These are phyloP conservation scores for Montipora sp. DNA, from an alignment of 64 coral and sea anemone genomes.

Conservation along the genomic window DNA sequence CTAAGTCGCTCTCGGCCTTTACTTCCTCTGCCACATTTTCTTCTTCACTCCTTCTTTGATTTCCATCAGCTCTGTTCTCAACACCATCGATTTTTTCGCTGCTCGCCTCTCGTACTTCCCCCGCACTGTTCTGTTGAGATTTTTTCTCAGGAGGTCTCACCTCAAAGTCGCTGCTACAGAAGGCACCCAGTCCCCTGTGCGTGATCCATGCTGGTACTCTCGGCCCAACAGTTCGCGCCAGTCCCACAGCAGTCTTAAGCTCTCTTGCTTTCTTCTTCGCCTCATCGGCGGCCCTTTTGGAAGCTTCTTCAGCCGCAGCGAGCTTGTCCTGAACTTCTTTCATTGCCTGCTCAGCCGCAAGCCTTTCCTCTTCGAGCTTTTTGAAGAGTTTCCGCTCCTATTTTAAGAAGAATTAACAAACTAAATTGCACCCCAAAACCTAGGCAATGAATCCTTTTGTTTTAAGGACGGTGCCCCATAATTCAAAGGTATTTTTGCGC, in stretches of 20 bases:
- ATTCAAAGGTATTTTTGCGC: no score
- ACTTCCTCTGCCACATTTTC: neutral
- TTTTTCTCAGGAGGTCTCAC: neutral
- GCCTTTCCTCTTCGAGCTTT: conserved; percentile 81
- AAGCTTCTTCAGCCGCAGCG: conserved; percentile 73
- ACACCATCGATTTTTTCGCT: neutral
- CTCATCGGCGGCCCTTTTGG: conserved; percentile 79
- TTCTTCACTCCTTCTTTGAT: neutral
- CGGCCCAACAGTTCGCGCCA: conserved; percentile 82
- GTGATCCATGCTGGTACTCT: conserved; percentile 65
- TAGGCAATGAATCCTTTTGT: no score
- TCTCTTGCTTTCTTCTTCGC: conserved; percentile 94
- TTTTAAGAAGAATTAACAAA: neutral
- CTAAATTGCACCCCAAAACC: no score
- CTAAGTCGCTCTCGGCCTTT: neutral
- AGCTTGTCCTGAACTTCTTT: conserved; percentile 90
- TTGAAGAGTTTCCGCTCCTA: conserved; percentile 85
- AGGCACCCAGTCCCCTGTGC: conserved; percentile 88
- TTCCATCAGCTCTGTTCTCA: neutral
- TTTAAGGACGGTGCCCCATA: no score
- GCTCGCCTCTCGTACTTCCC: neutral
- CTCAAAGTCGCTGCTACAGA: conserved; percentile 75
- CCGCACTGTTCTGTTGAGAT: neutral
- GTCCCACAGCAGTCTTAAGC: conserved; percentile 84
- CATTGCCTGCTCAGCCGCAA: conserved; percentile 85